These are phyloP conservation scores for Clivina fossor DNA, from an alignment of 2,888 invertebrate species.

Conservation along the genomic window DNA sequence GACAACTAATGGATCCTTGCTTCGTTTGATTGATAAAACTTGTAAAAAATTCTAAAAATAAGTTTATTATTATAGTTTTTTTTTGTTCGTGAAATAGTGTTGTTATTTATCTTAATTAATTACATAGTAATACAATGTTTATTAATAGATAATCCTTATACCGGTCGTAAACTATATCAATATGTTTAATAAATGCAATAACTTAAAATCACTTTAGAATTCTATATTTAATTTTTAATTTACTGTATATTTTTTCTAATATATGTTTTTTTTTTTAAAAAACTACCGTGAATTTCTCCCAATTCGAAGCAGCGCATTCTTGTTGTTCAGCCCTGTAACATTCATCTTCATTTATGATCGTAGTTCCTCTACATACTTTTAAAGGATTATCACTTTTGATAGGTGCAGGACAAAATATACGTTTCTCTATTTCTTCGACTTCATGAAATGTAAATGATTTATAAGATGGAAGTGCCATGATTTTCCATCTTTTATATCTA, in stretches of 20 bases:
- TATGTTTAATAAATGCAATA: too few relatives aligned
- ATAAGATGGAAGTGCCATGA: conserved; percentile 27
- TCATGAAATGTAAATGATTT: conserved; percentile 28
- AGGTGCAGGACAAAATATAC: conserved; percentile 15
- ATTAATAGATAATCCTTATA: too few relatives aligned
- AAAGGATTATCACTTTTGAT: conserved; percentile 5
- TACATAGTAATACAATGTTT: too few relatives aligned
- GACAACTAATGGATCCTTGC: conserved; percentile 2
- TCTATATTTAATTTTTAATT: too few relatives aligned
- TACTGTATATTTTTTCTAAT: too few relatives aligned
- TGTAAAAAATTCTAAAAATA: conserved; percentile 10
- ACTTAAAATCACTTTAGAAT: too few relatives aligned
- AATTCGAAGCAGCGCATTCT: conserved; percentile 3
- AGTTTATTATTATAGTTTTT: not conserved
- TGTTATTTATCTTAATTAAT: too few relatives aligned
- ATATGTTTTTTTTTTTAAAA: too few relatives aligned
- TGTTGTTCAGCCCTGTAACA: conserved; percentile 1
- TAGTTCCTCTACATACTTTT: conserved; percentile 1
- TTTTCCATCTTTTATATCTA: too few relatives aligned
- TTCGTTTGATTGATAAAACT: not conserved
- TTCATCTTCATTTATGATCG: conserved; percentile 8
- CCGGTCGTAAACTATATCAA: too few relatives aligned
- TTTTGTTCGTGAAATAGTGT: too few relatives aligned
- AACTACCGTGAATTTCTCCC: conserved; percentile 12
- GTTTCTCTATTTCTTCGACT: conserved; percentile 26